phyloP scores from a whole-genome alignment of 2,797 vertebrate genomes.

The Thripadectes ignobilis region DNA sequence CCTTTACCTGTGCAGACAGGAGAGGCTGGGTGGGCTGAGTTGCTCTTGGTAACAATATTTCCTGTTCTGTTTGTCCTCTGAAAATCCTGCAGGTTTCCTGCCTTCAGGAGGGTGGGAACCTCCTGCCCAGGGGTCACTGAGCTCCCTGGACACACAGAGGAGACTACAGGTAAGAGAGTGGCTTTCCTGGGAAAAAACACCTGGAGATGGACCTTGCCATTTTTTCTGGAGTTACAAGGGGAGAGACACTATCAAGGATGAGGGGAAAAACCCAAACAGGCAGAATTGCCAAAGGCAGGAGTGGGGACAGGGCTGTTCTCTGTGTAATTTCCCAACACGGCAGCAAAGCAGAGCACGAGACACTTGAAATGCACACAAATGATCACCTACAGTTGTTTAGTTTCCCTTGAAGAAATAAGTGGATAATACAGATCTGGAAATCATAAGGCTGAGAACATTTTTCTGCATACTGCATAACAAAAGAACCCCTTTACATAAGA shows the following conservation, averaged over 20 bases:
- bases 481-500: constrained; percentile 84
- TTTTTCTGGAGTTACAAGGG: neutral
- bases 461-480: constrained; percentile 86
- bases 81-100: neutral
- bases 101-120: neutral
- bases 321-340: neutral
- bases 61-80: neutral
- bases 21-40: neutral
- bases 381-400: constrained; percentile 50
- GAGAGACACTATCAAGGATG: neutral
- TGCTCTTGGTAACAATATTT: neutral
- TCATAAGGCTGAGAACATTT: constrained; percentile 75
- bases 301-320: neutral
- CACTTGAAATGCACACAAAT: constrained; percentile 44
- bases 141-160: neutral
- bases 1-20: neutral
- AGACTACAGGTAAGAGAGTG: neutral
- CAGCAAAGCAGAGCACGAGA: neutral
- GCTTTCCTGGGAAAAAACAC: neutral
- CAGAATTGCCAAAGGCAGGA: neutral
- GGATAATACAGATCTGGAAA: constrained; percentile 76
- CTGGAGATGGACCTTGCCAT: accelerated
- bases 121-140: neutral
- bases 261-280: neutral
- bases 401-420: constrained; percentile 77